Evolutionary conservation across 2,888 invertebrate genomes (phyloP).

Genomic region (Limnephilus auricula): DNA sequence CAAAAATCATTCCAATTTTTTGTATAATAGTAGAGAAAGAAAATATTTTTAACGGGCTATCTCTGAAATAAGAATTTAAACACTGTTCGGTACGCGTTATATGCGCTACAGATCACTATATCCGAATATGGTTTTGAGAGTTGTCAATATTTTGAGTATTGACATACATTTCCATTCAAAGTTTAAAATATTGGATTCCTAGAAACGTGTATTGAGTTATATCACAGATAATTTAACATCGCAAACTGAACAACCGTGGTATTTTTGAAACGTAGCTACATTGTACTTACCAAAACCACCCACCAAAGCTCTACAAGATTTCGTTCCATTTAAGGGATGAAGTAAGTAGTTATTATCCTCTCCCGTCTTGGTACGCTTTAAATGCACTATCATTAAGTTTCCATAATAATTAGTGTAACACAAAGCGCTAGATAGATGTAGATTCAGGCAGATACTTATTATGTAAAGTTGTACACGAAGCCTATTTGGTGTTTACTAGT

Average conservation of each 20-base stretch:
- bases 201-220: background rate
- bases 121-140: too few species aligned
- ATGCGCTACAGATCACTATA: too few species aligned
- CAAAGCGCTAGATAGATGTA: background rate
- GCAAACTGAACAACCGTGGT: background rate
- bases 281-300: background rate
- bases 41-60: background rate
- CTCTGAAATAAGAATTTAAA: background rate
- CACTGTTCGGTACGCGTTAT: too few species aligned
- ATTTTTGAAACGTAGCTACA: background rate
- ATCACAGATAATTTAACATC: background rate
- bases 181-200: background rate
- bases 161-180: too few species aligned
- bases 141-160: too few species aligned
- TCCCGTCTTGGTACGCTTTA: background rate
- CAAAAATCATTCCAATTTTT: too few species aligned
- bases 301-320: background rate
- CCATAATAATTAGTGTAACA: background rate
- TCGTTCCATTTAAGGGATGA: background rate
- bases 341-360: background rate
- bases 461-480: too few species aligned
- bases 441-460: too few species aligned
- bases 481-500: too few species aligned
- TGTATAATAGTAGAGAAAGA: too few species aligned
- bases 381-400: background rate